Evolutionary conservation across 2,113 vertebrate species (phyloP), one percentile per base, ranked within the genome.

Genomic region (Ophiodon elongatus): DNA sequence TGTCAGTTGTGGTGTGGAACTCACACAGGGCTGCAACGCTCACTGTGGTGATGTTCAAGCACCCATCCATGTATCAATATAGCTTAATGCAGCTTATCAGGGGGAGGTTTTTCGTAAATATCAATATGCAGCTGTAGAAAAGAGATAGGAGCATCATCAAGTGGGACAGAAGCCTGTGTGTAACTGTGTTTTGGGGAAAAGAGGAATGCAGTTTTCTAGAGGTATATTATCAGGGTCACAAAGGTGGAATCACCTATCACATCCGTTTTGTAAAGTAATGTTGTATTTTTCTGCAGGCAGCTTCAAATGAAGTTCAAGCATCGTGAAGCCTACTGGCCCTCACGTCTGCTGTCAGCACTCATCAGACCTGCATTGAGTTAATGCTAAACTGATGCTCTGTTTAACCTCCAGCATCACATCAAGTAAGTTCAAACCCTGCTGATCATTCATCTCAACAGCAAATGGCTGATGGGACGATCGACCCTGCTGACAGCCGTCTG

Each of bases 341-440:
- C 73, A 65, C 43, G 41, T 63, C 73, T 68, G 71, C 83, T 89
- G 81, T 83, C 89, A 75, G 63, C 2, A 13, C 64, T 79, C 45
- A 79, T 87, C 77, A 82, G 15, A 79, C 23, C 33, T 56, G 35
- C 4, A 5, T 17, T 56, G 45, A 77, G 43, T 64, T 79, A 84
- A 76, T 19, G 11, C 41, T n/a, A 47, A n/a, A 31, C 47, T 73
- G 70, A 64, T 57, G 59, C 76, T 78, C 39, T 47, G 6, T 66
- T 83, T 86, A 75, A 82, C 79, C 66, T 75, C 60, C 54, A 74
- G 72, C 72, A 63, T 33, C 80, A 62, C 64, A 83, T 76, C 76
- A 80, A 70, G 80, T 78, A 56, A 82, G 74, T 74, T 71, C 63
- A 45, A 83, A 81, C 52, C 70, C 63, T 1, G 65, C 43, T 60